phyloP scores from a whole-genome alignment of 2,888 invertebrate species.

The Cinara cedri region DNA sequence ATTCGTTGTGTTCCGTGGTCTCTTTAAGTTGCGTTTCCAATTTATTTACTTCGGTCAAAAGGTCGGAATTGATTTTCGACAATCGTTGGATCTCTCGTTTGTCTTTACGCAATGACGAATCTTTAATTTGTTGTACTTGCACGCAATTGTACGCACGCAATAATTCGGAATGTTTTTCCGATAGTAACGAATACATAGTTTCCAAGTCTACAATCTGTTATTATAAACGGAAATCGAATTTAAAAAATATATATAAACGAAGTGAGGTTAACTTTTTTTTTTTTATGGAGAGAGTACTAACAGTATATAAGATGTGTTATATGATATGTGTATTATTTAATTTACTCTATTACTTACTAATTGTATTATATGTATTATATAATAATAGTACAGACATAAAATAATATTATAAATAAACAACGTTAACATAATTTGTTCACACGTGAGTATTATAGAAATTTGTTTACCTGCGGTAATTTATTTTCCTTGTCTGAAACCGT shows the following conservation, averaged over 20 bases:
- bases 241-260: too few species aligned
- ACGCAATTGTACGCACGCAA: conserved; percentile 59
- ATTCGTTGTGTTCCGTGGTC: conserved; percentile 78
- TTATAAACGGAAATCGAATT: not conserved
- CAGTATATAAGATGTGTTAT: too few species aligned
- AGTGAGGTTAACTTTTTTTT: too few species aligned
- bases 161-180: conserved; percentile 60
- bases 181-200: conserved; percentile 60
- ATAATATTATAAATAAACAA: not conserved
- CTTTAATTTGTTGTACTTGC: conserved; percentile 58
- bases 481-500: conserved; percentile 33
- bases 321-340: not conserved
- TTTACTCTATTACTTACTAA: not conserved
- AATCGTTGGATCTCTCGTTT: conserved; percentile 55
- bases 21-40: conserved; percentile 74
- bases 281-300: too few species aligned
- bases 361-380: not conserved
- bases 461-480: conserved; percentile 40
- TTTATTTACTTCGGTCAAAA: conserved; percentile 61
- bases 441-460: not conserved
- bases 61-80: conserved; percentile 47
- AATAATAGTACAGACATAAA: not conserved
- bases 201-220: conserved; percentile 60
- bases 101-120: conserved; percentile 58
- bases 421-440: not conserved